Conservation (phyloP, 2,797 vertebrate species). For the Phalloptychus januarius region DNA sequence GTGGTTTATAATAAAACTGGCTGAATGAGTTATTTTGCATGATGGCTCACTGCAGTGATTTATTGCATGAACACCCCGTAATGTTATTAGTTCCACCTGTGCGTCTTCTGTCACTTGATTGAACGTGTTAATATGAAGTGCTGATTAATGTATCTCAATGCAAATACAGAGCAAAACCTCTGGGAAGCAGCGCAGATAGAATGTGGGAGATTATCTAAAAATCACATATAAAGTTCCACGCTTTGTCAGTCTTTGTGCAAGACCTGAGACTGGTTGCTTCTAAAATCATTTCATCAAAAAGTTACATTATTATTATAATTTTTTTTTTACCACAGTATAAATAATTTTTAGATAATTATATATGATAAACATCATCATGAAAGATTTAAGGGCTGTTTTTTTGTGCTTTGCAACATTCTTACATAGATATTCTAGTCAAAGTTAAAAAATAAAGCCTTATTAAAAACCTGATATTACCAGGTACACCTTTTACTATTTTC, state of each 20-base stretch:
- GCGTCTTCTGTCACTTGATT: constrained; percentile 36
- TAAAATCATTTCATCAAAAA: not conserved
- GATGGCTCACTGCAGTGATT: constrained; percentile 32
- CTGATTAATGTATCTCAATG: constrained; percentile 25
- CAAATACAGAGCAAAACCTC: constrained; percentile 11
- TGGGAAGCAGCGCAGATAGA: not conserved
- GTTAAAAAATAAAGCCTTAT: not conserved
- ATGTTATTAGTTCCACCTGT: constrained; percentile 45
- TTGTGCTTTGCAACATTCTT: not conserved
- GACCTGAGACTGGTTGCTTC: not conserved
- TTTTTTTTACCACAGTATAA: not conserved
- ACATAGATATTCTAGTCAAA: not conserved
- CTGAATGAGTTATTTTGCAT: constrained; percentile 30
- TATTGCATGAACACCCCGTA: constrained; percentile 30
- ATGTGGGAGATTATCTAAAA: constrained; percentile 9
- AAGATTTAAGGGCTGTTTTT: not conserved
- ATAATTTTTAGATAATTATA: not conserved
- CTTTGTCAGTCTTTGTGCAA: constrained; percentile 10
- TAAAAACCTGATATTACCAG: not conserved
- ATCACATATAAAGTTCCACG: not conserved
- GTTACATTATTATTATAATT: not conserved
- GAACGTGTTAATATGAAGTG: constrained; percentile 34
- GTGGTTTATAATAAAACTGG: constrained; percentile 18
- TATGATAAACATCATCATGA: not conserved
- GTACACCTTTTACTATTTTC: not conserved